Conservation (phyloP, 2,797 vertebrate genomes). For the Sebastes trivittatus region DNA sequence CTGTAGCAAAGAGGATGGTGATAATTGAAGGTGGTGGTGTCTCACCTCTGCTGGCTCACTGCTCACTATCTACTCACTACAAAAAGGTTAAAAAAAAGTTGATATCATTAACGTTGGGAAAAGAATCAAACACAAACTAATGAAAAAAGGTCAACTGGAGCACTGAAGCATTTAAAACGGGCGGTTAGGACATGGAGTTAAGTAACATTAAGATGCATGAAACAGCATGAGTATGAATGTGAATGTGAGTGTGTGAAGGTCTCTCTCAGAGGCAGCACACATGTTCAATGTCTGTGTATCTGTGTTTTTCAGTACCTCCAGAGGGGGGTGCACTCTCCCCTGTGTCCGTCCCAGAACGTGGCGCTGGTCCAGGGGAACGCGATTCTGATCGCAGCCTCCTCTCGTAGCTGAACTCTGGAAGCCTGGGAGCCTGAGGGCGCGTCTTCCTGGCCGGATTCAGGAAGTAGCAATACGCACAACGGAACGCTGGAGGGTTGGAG, state of each 20-base stretch:
- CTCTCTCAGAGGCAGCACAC: not conserved
- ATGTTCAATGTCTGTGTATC: not conserved
- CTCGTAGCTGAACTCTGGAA: constrained; percentile 93
- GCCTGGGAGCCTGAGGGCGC: constrained; percentile 91
- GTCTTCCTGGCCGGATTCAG: constrained; percentile 97
- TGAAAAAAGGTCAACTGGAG: not conserved
- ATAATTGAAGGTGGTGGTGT: not conserved
- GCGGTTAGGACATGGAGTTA: constrained; percentile 40
- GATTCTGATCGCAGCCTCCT: constrained; percentile 79
- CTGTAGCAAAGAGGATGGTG: not conserved
- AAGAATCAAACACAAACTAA: constrained; percentile 43
- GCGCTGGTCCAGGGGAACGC: constrained; percentile 56
- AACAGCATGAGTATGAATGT: not conserved
- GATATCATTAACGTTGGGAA: not conserved
- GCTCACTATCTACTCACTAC: not conserved
- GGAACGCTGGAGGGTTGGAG: constrained; percentile 83
- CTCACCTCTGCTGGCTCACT: constrained; percentile 1
- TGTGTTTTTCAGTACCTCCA: constrained; percentile 71
- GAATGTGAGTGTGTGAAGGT: not conserved
- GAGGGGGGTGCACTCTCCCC: constrained; percentile 78
- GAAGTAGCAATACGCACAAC: constrained; percentile 97
- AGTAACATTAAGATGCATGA: constrained; percentile 6
- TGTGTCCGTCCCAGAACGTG: constrained; percentile 70
- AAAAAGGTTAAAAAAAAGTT: not conserved
- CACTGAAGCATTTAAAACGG: not conserved